These are phyloP conservation scores for Zootoca vivipara DNA, from an alignment of 2,113 vertebrate genomes.

Conservation along the genomic window DNA sequence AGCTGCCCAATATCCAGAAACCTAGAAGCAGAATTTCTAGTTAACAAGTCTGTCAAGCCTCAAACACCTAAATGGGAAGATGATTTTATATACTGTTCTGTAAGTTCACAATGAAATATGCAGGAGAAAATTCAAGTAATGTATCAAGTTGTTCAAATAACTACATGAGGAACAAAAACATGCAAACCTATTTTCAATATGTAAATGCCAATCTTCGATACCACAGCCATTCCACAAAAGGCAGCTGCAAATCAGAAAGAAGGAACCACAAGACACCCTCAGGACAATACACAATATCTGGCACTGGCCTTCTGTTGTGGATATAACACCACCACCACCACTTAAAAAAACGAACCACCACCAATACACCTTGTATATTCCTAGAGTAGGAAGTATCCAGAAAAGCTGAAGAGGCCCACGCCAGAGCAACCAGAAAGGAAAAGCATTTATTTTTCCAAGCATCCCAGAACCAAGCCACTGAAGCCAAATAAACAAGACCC, in stretches of 20 bases:
- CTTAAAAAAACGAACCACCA: constrained; percentile 19
- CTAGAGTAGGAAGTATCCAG: constrained; percentile 47
- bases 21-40: not conserved
- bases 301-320: constrained; percentile 34
- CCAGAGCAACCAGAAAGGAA: constrained; percentile 46
- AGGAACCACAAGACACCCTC: constrained; percentile 21
- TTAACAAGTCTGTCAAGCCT: not conserved
- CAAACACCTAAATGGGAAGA: constrained; percentile 9
- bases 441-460: constrained; percentile 46
- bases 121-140: not conserved
- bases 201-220: constrained; percentile 31
- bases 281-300: constrained; percentile 27
- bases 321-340: not conserved
- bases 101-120: not conserved
- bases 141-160: constrained; percentile 27
- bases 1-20: not conserved
- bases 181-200: constrained; percentile 25
- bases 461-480: constrained; percentile 70
- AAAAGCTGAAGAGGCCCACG: constrained; percentile 38
- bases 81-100: not conserved
- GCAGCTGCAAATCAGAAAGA: constrained; percentile 46
- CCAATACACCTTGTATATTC: constrained; percentile 21
- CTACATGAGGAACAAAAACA: constrained; percentile 41
- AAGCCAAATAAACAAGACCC: constrained; percentile 75
- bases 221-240: constrained; percentile 20